Conservation (phyloP, 2,113 vertebrate genomes). For the Hippocampus barbouri region DNA sequence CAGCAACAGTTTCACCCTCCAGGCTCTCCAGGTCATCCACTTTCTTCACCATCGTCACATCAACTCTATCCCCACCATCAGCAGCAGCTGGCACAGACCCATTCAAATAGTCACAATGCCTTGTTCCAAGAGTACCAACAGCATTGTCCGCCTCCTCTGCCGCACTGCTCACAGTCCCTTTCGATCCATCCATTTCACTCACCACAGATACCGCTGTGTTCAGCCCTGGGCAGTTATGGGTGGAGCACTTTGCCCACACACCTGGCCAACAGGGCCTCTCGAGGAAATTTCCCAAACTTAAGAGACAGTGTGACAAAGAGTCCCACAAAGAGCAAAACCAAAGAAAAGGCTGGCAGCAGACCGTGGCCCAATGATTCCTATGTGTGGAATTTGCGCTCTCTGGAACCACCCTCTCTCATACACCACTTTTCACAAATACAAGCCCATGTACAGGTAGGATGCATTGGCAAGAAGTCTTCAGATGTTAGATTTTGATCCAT, state of each 20-base stretch:
- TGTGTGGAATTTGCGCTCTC: constrained; percentile 65
- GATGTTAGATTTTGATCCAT: not conserved
- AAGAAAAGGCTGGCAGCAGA: constrained; percentile 71
- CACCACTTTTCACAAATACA: constrained; percentile 47
- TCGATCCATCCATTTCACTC: constrained; percentile 64
- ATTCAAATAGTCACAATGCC: constrained; percentile 41
- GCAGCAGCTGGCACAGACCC: constrained; percentile 30
- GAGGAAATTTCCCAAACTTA: constrained; percentile 74
- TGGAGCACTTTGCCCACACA: constrained; percentile 73
- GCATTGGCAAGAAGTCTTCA: not conserved
- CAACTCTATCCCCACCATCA: constrained; percentile 50
- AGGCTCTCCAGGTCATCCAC: constrained; percentile 22
- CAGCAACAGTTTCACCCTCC: constrained; percentile 29
- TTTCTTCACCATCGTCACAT: constrained; percentile 33
- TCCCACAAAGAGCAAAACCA: constrained; percentile 79
- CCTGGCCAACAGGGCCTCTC: constrained; percentile 57
- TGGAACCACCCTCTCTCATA: constrained; percentile 53
- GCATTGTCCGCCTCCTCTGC: constrained; percentile 40
- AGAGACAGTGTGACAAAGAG: constrained; percentile 82
- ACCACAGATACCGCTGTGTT: constrained; percentile 49
- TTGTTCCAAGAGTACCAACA: constrained; percentile 42
- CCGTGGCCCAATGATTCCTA: constrained; percentile 65
- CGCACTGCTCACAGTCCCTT: constrained; percentile 61
- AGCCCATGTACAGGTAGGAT: constrained; percentile 56
- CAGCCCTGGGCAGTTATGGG: constrained; percentile 50